Percentiles rank a stretch among this genome's conserved stretches.
phyloP scores from a whole-genome alignment of 2,113 vertebrate species.

The Acanthochromis polyacanthus region DNA sequence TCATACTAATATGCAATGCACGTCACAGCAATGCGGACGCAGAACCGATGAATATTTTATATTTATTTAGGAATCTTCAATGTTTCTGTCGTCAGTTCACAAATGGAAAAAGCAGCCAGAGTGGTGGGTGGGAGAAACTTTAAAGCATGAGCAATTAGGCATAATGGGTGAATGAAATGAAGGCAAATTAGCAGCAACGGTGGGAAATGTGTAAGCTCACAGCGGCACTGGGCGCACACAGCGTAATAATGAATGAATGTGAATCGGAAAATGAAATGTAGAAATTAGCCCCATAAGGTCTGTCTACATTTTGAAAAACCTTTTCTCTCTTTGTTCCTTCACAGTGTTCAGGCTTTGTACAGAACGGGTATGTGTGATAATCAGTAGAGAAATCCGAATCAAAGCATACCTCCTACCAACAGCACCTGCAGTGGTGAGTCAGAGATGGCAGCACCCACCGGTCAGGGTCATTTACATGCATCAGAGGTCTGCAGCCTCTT shows the following conservation, averaged over 20 bases:
- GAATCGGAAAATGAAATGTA: not conserved
- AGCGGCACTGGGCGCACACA: not conserved
- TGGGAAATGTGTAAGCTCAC: not conserved
- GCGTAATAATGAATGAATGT: conserved; percentile 1
- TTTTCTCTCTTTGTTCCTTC: not conserved
- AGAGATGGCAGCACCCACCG: not conserved
- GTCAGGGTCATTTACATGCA: conserved; percentile 24
- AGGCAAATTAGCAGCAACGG: not conserved
- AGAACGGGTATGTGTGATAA: too few relatives aligned
- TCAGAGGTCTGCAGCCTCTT: not conserved
- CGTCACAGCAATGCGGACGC: conserved; percentile 20
- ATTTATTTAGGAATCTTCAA: conserved; percentile 17
- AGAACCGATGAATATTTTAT: conserved; percentile 38
- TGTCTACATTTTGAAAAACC: too few relatives aligned
- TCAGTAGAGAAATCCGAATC: not conserved
- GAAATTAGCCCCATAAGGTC: not conserved
- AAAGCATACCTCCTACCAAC: not conserved
- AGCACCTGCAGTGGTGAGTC: conserved; percentile 33
- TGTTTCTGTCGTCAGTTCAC: not conserved
- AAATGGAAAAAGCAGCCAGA: not conserved
- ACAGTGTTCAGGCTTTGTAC: too few relatives aligned
- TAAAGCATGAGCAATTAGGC: not conserved
- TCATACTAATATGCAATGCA: conserved; percentile 26
- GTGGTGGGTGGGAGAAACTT: not conserved
- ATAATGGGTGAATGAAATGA: not conserved